Evolutionary conservation across 2,797 vertebrate species (phyloP), one percentile per base, ranked within the genome.

Genomic region (Spatula clypeata): DNA sequence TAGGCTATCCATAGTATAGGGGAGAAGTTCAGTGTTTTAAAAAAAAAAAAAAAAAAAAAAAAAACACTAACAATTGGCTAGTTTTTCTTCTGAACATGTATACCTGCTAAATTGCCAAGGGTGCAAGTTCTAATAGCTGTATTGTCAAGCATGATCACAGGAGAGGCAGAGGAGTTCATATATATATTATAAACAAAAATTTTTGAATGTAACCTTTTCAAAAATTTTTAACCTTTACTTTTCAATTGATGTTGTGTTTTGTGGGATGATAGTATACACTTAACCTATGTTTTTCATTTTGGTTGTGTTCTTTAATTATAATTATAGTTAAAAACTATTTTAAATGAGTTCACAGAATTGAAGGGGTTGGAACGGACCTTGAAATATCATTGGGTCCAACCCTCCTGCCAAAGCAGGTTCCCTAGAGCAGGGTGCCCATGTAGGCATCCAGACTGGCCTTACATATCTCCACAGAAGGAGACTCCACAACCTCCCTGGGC

Each of bases 1-100:
- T 72, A 57, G 11, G 14, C 62, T 67, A 16, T 40, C 4, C 0
- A 0, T 86, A 2, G 14, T 67, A 2, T 32, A 55, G 38, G 6
- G 5, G 17, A 45, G 15, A 83, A 4, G 14, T 86, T 74, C 27
- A 49, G 14, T 42, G 11, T 62, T 76, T 15, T 24, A 19, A 24
- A 49, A 23, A 69, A 20, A 40, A 40, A 42, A 42, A 16, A 27
- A 19, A 24, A 49, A 23, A 69, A 20, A 40, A 40, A 42, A 42
- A 16, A 16, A 45, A 6, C 19, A 20, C 16, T 42, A 42, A 18
- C 44, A 45, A 57, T 7, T 15, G 1, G 1, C 0, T 58, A 19
- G 20, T 31, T 86, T 47, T 79, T 38, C 8, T 69, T 82, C 34
- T 65, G 4, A 0, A 16, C 7, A 42, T 49, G 7, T 6, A 2